Base-by-base conservation (phyloP, 1,140 invertebrate species). In the Drosophila kepulauana region DNA sequence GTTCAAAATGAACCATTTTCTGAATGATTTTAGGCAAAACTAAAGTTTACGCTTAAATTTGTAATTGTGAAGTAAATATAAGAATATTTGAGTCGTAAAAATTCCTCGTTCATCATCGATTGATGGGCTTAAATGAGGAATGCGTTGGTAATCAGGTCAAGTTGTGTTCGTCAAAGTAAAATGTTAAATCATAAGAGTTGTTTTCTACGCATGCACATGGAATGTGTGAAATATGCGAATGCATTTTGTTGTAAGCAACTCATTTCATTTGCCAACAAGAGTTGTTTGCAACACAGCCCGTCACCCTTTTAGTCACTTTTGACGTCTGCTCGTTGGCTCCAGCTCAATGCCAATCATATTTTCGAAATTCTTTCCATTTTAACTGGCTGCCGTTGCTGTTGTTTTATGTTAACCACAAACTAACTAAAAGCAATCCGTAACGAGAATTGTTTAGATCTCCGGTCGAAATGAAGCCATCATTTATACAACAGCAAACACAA, bases 271-370 rank as follows among this genome's bases (percentile, higher is more conserved):
- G 11, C 7, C 1, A 25, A 25, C 15, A 20, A 20, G 48, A 49
- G 25, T 49, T 49, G 16, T 49, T 20, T 49, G 7, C 57, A 1
- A 4, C 20, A 15, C 58, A 61, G 16, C 25, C 43, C 30, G 46
- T 46, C 11, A 43, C 11, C 41, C 41, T 43, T 25, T 25, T 38
- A 10, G 35, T 38, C 35, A 3, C 35, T 38, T 38, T 38, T 10
- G 35, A 38, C 35, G 35, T 38, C 10, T 38, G 35, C 35, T 38
- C 8, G 35, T 38, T 43, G 1, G n/a, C 11, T 38, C 7, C 35
- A 38, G 28, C 41, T 20, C 59, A 51, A 61, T 62, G 46, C 59
- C 16, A 62, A 38, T 62, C 59, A 62, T 38, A 49, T 62, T 62
- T 62, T 20, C 1, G 2, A 49, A 61, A 11, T 25, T 58, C 15